Evolutionary conservation across 2,797 vertebrate genomes (phyloP).

Genomic region (Octomys mimax): DNA sequence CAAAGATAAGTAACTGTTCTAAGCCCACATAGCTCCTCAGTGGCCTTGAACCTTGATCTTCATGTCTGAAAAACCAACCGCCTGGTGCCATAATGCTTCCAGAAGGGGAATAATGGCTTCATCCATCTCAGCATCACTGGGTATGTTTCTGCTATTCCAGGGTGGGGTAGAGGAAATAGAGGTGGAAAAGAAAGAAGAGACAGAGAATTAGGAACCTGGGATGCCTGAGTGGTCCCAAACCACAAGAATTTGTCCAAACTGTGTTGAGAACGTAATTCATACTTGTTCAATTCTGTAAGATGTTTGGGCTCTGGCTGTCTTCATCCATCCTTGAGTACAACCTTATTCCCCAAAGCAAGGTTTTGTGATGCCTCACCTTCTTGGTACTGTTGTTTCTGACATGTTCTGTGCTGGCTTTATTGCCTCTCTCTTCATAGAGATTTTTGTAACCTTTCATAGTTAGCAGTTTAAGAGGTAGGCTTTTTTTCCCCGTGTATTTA

Average conservation of each 20-base stretch:
- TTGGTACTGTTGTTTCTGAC: not conserved
- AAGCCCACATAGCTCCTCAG: not conserved
- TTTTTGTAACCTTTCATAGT: not conserved
- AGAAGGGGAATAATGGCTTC: not conserved
- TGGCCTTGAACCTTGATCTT: not conserved
- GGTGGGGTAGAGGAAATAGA: not conserved
- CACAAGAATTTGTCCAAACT: not conserved
- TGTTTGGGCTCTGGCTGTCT: not conserved
- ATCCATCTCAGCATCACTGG: not conserved
- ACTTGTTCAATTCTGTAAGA: not conserved
- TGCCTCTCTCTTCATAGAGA: not conserved
- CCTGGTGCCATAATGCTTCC: not conserved
- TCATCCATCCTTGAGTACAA: not conserved
- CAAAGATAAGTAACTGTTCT: not conserved
- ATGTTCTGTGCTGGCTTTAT: not conserved
- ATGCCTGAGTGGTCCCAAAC: not conserved
- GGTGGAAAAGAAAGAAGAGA: not conserved
- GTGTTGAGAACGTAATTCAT: constrained; percentile 3
- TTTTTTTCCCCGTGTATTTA: too few relatives aligned
- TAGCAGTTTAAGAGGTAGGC: not conserved
- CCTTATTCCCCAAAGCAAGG: not conserved
- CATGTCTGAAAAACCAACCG: not conserved
- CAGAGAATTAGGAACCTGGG: not conserved
- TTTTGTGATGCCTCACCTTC: not conserved
- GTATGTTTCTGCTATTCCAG: not conserved